These are phyloP conservation scores for Dendrolimus houi DNA, from an alignment of 2,888 invertebrate species.

Conservation along the genomic window DNA sequence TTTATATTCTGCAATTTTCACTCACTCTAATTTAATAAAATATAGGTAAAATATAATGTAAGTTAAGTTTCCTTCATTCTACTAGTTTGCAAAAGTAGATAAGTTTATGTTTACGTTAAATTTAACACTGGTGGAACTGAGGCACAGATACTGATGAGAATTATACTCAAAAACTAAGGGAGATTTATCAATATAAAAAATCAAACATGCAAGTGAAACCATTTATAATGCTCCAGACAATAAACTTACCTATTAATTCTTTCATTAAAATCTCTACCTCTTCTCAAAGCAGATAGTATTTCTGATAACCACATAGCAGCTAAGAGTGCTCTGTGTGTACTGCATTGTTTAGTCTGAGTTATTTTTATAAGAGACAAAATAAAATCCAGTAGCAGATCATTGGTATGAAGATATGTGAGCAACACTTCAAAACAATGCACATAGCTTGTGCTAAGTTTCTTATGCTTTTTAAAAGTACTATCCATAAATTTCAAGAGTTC, in stretches of 20 bases:
- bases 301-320: constrained; percentile 74
- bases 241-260: constrained; percentile 41
- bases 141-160: too few relatives aligned
- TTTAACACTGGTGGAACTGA: too few relatives aligned
- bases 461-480: constrained; percentile 26
- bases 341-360: constrained; percentile 38
- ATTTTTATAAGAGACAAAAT: constrained; percentile 57
- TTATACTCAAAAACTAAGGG: too few relatives aligned
- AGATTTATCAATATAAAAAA: too few relatives aligned
- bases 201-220: too few relatives aligned
- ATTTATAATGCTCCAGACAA: neutral
- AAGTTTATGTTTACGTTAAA: too few relatives aligned
- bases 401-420: constrained; percentile 65
- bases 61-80: too few relatives aligned
- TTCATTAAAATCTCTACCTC: constrained; percentile 42
- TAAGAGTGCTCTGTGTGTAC: constrained; percentile 37
- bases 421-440: constrained; percentile 72
- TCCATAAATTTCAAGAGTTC: constrained; percentile 43
- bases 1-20: too few relatives aligned
- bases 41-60: too few relatives aligned
- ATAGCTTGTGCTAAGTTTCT: constrained; percentile 36
- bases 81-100: too few relatives aligned
- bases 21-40: too few relatives aligned
- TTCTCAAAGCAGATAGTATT: constrained; percentile 57
- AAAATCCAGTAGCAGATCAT: constrained; percentile 64